Percentiles rank a stretch among this genome's conserved stretches.
Evolutionary conservation across 1,140 invertebrate species (phyloP).

Genomic region (Bombus polaris): DNA sequence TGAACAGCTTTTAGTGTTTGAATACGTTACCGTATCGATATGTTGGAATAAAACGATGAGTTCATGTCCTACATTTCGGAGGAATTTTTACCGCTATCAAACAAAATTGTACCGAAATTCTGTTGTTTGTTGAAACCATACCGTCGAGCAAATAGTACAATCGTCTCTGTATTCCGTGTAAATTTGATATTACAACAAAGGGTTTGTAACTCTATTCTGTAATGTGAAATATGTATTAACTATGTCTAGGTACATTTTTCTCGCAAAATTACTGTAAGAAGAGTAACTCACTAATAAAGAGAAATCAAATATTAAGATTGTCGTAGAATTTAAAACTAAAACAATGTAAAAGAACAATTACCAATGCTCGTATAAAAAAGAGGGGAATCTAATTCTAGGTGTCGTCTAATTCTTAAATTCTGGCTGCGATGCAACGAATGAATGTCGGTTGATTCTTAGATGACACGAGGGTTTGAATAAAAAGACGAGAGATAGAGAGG

Average conservation of each 20-base stretch:
- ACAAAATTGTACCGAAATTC: not conserved
- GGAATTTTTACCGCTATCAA: not conserved
- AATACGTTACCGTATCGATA: not conserved
- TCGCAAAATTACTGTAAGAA: too few species aligned
- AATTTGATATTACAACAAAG: not conserved
- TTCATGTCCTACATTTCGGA: not conserved
- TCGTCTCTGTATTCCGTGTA: not conserved
- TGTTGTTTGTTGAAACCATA: not conserved
- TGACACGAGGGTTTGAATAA: conserved; percentile 67
- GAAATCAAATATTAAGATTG: not conserved
- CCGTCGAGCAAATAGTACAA: not conserved
- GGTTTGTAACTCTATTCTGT: not conserved
- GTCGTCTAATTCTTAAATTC: conserved; percentile 18
- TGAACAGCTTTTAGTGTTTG: not conserved
- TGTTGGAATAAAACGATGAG: not conserved
- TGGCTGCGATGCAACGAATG: conserved; percentile 29
- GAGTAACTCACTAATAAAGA: too few species aligned
- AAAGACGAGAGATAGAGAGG: conserved; percentile 50
- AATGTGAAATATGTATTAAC: not conserved
- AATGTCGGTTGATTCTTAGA: conserved; percentile 50
- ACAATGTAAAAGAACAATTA: not conserved
- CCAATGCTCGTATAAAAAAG: too few species aligned
- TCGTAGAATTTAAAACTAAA: not conserved
- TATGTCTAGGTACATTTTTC: not conserved
- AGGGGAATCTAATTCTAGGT: too few species aligned